phyloP scores from a whole-genome alignment of 2,888 invertebrate genomes.

The Apodemia hepburni region DNA sequence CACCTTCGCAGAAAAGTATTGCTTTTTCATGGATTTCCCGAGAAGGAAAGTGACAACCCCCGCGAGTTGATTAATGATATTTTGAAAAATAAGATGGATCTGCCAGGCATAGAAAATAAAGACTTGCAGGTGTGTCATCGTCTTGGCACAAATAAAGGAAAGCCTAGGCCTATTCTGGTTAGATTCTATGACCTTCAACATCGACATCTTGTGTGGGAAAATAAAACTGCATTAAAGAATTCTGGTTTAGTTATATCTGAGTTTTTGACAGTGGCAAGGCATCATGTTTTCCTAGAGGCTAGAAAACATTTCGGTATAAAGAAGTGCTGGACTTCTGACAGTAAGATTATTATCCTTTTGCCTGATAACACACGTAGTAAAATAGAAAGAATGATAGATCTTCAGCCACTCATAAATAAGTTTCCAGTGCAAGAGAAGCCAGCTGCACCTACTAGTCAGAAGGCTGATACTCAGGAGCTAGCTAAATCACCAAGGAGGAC shows the following conservation, averaged over 20 bases:
- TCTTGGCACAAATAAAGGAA: no score
- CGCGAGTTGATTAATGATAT: no score
- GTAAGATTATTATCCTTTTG: constrained; percentile 17
- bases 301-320: constrained; percentile 22
- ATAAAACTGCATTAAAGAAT: constrained; percentile 21
- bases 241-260: constrained; percentile 21
- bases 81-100: no score
- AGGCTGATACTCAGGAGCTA: neutral
- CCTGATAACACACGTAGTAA: constrained; percentile 17
- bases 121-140: no score
- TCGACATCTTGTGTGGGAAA: neutral
- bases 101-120: no score
- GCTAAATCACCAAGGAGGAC: neutral
- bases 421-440: no score
- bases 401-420: neutral
- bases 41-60: no score
- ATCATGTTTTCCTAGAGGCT: constrained; percentile 17
- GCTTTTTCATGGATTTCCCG: no score
- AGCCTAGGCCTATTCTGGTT: no score
- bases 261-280: constrained; percentile 22
- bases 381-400: neutral
- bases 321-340: constrained; percentile 24
- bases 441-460: no score
- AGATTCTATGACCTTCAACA: no score
- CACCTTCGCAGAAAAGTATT: no score